A percentile compares a stretch with the other conserved stretches of the same genome.
Evolutionary conservation across 2,113 vertebrate species (phyloP).

Genomic region (Chlamydotis undulata): DNA sequence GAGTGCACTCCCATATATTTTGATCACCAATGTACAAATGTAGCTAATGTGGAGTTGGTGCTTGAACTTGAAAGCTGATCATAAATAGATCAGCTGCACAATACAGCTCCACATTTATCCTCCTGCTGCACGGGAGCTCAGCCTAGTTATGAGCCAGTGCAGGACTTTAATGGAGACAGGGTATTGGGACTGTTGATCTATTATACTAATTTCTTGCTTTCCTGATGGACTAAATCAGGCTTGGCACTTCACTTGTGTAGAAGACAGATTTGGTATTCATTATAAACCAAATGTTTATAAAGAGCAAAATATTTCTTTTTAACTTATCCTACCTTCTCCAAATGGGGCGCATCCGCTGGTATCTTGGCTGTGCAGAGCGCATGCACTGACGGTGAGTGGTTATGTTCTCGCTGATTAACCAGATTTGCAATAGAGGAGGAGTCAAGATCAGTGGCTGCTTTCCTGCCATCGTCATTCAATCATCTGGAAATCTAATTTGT

Average conservation of each 20-base stretch:
- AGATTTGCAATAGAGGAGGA: slow-evolving; percentile 11
- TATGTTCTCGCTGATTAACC: background rate
- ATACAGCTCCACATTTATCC: background rate
- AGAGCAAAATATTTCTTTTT: background rate
- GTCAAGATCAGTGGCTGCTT: slow-evolving; percentile 30
- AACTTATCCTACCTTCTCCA: background rate
- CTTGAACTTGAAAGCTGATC: background rate
- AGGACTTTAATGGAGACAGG: background rate
- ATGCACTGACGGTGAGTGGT: background rate
- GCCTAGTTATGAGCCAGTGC: background rate
- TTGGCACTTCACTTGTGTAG: background rate
- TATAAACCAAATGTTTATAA: slow-evolving; percentile 31
- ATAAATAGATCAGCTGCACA: background rate
- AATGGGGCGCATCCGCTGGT: fast-evolving
- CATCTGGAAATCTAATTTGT: slow-evolving; percentile 78
- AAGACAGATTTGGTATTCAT: background rate
- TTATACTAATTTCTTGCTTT: background rate
- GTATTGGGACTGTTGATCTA: background rate
- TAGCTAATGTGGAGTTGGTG: background rate
- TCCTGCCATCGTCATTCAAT: slow-evolving; percentile 63
- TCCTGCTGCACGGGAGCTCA: background rate
- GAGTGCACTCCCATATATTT: background rate
- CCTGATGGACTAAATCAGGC: background rate
- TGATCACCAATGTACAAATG: background rate
- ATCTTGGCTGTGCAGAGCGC: background rate